Evolutionary conservation across 1,140 invertebrate species (phyloP).

Genomic region (Vollenhovia emeryi): DNA sequence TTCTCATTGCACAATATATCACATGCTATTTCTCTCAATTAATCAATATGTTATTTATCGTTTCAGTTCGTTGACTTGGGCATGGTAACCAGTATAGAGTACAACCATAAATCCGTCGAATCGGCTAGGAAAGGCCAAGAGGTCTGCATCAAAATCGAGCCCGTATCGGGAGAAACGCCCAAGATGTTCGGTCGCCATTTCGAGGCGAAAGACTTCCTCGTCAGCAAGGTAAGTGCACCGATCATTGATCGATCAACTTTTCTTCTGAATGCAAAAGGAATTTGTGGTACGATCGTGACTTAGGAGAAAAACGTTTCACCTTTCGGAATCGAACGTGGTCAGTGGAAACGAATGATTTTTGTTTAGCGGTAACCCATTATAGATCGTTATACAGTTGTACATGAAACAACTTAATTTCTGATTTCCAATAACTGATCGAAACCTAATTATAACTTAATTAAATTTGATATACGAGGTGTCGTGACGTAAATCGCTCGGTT

Average conservation of each 20-base stretch:
- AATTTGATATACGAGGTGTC: not conserved
- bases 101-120: constrained; percentile 96
- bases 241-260: not conserved
- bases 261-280: not conserved
- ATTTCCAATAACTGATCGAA: not conserved
- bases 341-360: not conserved
- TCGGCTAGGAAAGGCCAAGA: constrained; percentile 97
- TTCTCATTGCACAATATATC: not conserved
- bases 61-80: constrained; percentile 97
- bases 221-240: constrained; percentile 94
- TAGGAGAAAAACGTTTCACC: not conserved
- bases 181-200: constrained; percentile 99
- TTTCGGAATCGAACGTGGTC: not conserved
- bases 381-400: not conserved
- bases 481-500: not conserved
- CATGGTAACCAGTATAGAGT: constrained; percentile 97
- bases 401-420: not conserved
- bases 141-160: constrained; percentile 99
- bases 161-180: constrained; percentile 97
- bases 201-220: constrained; percentile 96
- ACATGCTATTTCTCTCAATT: not conserved
- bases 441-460: not conserved
- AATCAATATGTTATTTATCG: constrained; percentile 73
- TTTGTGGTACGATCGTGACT: not conserved
- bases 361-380: not conserved